phyloP scores from a whole-genome alignment of 2,888 invertebrate genomes.

The Acanthosepion lycidas region DNA sequence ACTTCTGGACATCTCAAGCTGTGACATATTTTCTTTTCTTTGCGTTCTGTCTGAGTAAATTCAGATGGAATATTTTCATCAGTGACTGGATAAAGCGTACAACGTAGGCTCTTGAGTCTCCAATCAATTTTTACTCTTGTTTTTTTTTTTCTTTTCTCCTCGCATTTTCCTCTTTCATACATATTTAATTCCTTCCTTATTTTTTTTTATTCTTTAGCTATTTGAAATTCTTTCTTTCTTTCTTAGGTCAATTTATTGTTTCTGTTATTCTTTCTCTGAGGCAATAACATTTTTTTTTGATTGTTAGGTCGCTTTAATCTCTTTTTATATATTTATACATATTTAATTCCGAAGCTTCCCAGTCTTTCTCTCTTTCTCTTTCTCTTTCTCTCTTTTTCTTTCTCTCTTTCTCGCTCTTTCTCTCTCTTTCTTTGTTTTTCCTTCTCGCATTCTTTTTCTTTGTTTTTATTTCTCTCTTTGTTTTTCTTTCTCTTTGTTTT shows the following conservation, averaged over 20 bases:
- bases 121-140: no score
- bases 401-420: background rate
- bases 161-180: no score
- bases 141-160: no score
- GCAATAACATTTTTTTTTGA: background rate
- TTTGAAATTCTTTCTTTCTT: background rate
- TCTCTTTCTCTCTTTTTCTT: background rate
- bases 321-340: background rate
- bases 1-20: no score
- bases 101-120: no score
- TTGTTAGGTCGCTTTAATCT: background rate
- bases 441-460: background rate
- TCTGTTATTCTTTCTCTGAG: no score
- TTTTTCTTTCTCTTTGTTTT: background rate
- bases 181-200: background rate
- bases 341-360: no score
- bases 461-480: background rate
- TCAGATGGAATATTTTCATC: no score
- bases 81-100: no score
- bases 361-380: background rate
- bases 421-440: background rate
- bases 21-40: no score
- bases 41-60: no score
- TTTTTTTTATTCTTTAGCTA: background rate
- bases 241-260: no score